These are phyloP conservation scores for Lepidocyrtoides sp. DNA, from an alignment of 2,888 invertebrate species.

Conservation along the genomic window DNA sequence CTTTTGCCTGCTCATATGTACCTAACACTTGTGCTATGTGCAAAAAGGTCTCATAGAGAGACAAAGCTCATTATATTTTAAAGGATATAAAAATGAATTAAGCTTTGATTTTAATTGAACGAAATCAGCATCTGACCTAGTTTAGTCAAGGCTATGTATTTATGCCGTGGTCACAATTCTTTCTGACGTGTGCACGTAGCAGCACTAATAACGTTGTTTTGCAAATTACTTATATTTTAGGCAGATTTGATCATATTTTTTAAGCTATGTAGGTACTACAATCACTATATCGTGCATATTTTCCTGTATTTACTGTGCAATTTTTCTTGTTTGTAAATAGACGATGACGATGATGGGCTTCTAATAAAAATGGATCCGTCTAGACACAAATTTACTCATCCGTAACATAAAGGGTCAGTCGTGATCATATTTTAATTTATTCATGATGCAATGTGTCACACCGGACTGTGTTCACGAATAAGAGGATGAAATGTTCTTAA, in stretches of 20 bases:
- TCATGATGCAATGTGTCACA: not conserved
- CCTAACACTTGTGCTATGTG: not conserved
- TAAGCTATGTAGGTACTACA: no score
- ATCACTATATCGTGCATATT: not conserved
- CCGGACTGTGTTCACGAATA: no score
- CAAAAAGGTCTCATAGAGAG: not conserved
- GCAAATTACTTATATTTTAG: not conserved
- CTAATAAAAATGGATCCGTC: not conserved
- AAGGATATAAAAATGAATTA: slow-evolving; percentile 39
- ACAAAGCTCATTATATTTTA: not conserved
- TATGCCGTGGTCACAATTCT: slow-evolving; percentile 63
- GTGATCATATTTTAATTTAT: slow-evolving; percentile 6
- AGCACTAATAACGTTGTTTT: not conserved
- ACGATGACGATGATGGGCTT: no score
- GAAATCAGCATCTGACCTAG: slow-evolving; percentile 40
- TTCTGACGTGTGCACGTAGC: not conserved
- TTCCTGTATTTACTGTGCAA: not conserved
- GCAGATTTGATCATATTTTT: no score
- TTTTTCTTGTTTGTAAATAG: not conserved
- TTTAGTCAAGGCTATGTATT: slow-evolving; percentile 57
- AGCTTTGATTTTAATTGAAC: slow-evolving; percentile 29
- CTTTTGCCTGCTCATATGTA: not conserved
- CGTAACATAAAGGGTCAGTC: slow-evolving; percentile 11
- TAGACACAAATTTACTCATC: slow-evolving; percentile 3
- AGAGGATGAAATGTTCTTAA: no score